phyloP scores from a whole-genome alignment of 2,113 vertebrate species.

The Halcyon senegalensis region DNA sequence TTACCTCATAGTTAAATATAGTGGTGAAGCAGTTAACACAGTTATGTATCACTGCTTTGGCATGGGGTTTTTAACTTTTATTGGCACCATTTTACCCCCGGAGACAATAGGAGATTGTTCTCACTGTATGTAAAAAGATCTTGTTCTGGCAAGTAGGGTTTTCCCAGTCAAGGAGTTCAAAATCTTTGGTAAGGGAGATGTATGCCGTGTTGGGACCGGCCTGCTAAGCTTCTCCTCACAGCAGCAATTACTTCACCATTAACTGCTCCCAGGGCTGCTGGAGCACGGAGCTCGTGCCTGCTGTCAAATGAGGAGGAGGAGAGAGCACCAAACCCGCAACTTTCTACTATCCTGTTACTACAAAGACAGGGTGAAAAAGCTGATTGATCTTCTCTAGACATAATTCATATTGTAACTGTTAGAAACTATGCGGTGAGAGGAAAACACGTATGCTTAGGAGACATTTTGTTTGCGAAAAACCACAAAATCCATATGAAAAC shows the following conservation, averaged over 20 bases:
- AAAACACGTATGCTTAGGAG: neutral
- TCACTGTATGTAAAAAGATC: conserved; percentile 40
- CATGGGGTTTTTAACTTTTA: conserved; percentile 58
- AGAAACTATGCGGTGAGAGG: neutral
- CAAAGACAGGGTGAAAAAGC: neutral
- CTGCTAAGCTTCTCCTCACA: conserved; percentile 46
- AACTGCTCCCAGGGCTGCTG: neutral
- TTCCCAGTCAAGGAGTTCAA: conserved; percentile 68
- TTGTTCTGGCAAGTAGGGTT: conserved; percentile 76
- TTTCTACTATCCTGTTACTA: neutral
- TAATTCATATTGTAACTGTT: neutral
- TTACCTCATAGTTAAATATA: conserved; percentile 32
- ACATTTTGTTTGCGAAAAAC: neutral
- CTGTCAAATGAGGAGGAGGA: neutral
- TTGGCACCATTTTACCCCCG: conserved; percentile 61
- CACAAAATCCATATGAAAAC: neutral
- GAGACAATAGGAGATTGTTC: conserved; percentile 81
- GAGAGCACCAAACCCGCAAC: neutral
- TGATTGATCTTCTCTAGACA: neutral
- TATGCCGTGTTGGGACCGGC: conserved; percentile 58
- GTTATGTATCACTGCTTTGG: conserved; percentile 40
- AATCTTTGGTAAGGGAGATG: conserved; percentile 59
- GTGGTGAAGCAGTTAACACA: conserved; percentile 69
- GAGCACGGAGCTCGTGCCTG: neutral
- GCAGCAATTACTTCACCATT: neutral